phyloP scores from a whole-genome alignment of 2,113 vertebrate species.

The Ploceus nigricollis region DNA sequence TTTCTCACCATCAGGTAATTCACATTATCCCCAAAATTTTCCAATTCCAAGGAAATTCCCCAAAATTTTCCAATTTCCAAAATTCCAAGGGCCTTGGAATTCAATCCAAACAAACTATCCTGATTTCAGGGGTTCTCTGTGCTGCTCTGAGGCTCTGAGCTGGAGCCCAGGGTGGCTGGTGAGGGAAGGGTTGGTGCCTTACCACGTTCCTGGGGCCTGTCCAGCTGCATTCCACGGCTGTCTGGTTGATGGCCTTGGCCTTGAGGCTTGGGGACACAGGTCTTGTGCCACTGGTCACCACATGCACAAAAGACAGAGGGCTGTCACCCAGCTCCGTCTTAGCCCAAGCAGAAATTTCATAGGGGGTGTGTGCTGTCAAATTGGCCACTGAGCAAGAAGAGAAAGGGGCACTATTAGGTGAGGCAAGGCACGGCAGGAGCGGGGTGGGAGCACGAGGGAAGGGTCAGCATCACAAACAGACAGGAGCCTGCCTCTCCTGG shows the following conservation, averaged over 20 bases:
- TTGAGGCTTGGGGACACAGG: slow-evolving; percentile 84
- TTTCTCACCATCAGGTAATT: neutral
- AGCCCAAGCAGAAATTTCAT: slow-evolving; percentile 93
- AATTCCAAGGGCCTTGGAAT: neutral
- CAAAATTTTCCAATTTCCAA: too few species aligned
- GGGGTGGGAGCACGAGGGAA: neutral
- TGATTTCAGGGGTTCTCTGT: neutral
- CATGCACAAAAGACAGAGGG: slow-evolving; percentile 83
- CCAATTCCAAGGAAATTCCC: too few species aligned
- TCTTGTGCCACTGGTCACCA: slow-evolving; percentile 78
- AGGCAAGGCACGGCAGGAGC: neutral
- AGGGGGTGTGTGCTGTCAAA: slow-evolving; percentile 87
- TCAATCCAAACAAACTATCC: neutral
- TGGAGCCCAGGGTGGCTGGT: neutral
- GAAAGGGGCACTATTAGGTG: neutral
- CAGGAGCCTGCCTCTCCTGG: neutral
- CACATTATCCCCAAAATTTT: too few species aligned
- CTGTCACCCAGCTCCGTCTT: slow-evolving; percentile 90
- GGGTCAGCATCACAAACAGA: neutral
- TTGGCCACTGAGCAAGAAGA: slow-evolving; percentile 77
- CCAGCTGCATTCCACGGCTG: slow-evolving; percentile 91
- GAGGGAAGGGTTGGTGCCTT: neutral
- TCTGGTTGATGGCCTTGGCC: slow-evolving; percentile 90
- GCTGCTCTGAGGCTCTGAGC: neutral
- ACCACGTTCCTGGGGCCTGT: slow-evolving; percentile 79